A percentile compares a stretch with the other conserved stretches of the same genome.
phyloP scores from a whole-genome alignment of 2,888 invertebrate species.

The Hydroisotoma schaefferi region DNA sequence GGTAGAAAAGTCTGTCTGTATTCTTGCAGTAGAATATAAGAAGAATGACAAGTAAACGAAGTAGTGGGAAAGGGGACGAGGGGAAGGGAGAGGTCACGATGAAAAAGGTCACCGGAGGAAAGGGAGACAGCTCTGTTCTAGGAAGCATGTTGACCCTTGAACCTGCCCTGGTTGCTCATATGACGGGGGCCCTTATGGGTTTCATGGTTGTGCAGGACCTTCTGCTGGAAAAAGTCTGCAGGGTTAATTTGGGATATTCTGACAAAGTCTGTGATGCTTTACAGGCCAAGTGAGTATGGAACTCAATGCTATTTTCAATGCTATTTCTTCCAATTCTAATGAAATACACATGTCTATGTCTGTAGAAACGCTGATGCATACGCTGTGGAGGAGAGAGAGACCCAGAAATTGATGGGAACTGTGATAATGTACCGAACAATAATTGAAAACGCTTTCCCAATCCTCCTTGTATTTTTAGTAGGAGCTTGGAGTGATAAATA shows the following conservation, averaged over 20 bases:
- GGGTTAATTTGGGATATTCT: conserved; percentile 67
- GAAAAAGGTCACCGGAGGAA: neutral
- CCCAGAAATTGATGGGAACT: conserved; percentile 63
- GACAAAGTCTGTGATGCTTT: conserved; percentile 67
- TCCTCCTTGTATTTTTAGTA: conserved; percentile 71
- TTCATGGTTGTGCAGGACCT: conserved; percentile 75
- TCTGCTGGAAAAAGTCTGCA: conserved; percentile 72
- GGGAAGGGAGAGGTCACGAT: neutral
- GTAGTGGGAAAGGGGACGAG: neutral
- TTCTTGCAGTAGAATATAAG: no score
- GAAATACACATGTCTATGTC: neutral
- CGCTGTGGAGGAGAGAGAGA: conserved; percentile 62
- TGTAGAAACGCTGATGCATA: conserved; percentile 53
- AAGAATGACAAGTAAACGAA: neutral
- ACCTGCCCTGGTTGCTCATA: conserved; percentile 80
- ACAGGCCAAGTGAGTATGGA: conserved; percentile 52
- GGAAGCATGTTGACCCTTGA: conserved; percentile 65
- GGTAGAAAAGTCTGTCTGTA: no score
- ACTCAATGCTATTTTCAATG: neutral
- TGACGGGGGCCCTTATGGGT: conserved; percentile 81
- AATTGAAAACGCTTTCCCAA: conserved; percentile 72
- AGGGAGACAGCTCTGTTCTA: conserved; percentile 10
- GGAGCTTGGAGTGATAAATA: conserved; percentile 79
- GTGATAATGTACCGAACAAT: conserved; percentile 84
- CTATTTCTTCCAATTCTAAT: neutral